phyloP scores from a whole-genome alignment of 2,888 invertebrate genomes.

The Fragum fragum region DNA sequence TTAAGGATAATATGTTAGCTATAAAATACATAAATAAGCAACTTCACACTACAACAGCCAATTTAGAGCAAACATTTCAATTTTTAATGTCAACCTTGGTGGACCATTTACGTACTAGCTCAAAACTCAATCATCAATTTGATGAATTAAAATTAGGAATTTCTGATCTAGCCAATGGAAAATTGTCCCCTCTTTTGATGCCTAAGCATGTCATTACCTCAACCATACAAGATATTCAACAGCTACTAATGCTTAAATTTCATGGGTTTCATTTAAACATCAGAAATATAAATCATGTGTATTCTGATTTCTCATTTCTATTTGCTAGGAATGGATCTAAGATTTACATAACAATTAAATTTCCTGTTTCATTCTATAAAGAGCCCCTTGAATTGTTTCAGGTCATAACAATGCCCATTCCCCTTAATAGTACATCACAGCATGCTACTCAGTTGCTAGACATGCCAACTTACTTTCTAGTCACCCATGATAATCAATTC shows the following conservation, averaged over 20 bases:
- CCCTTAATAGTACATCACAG: constrained; percentile 51
- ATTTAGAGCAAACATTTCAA: constrained; percentile 35
- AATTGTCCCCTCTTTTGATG: constrained; percentile 42
- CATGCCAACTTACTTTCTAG: constrained; percentile 52
- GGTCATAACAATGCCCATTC: constrained; percentile 52
- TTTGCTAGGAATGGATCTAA: constrained; percentile 41
- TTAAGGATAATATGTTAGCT: constrained; percentile 44
- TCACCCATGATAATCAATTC: constrained; percentile 31
- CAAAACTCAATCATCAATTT: constrained; percentile 28
- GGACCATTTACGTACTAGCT: constrained; percentile 34
- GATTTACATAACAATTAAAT: constrained; percentile 44
- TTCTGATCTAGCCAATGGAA: constrained; percentile 36
- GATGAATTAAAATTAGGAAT: constrained; percentile 39
- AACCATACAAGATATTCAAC: constrained; percentile 32
- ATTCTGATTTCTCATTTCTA: constrained; percentile 35
- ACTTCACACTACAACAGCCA: neutral
- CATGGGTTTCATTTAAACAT: constrained; percentile 44
- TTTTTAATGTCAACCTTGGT: constrained; percentile 23
- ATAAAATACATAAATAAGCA: constrained; percentile 35
- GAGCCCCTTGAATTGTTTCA: constrained; percentile 48
- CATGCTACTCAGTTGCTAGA: constrained; percentile 60
- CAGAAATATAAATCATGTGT: constrained; percentile 22
- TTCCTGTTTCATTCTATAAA: constrained; percentile 51
- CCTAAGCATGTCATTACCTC: constrained; percentile 10
- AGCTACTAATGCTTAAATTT: constrained; percentile 32